Percentiles rank a stretch among this genome's conserved stretches.
These are phyloP conservation scores for Neoscelio sp. DNA, from an alignment of 2,888 invertebrate genomes.

Conservation along the genomic window DNA sequence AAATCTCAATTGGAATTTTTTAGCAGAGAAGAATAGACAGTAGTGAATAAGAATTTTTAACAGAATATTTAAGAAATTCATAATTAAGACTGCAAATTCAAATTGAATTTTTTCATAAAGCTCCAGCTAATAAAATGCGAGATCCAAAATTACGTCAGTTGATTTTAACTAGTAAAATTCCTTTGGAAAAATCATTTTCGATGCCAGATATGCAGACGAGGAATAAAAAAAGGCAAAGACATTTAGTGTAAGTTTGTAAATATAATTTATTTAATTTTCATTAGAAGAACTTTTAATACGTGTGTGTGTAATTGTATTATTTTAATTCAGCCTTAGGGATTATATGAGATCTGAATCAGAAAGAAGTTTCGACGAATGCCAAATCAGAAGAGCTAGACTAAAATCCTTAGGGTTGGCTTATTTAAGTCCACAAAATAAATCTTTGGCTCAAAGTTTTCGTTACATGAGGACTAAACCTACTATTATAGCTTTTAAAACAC, in stretches of 20 bases:
- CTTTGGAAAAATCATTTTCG: constrained; percentile 91
- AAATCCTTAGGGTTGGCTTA: constrained; percentile 87
- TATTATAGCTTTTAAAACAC: constrained; percentile 94
- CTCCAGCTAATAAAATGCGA: constrained; percentile 79
- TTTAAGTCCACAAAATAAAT: constrained; percentile 90
- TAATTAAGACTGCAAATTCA: too few relatives aligned
- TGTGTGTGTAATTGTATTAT: not conserved
- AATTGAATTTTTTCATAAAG: constrained; percentile 24
- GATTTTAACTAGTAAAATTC: constrained; percentile 85
- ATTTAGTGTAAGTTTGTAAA: constrained; percentile 87
- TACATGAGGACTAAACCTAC: constrained; percentile 96
- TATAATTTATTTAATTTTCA: too few relatives aligned
- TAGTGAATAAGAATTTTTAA: too few relatives aligned
- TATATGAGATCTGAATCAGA: constrained; percentile 92
- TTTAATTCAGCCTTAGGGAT: constrained; percentile 86
- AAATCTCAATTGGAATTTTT: too few relatives aligned
- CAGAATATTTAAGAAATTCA: too few relatives aligned
- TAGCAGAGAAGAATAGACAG: too few relatives aligned
- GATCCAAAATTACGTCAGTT: constrained; percentile 84
- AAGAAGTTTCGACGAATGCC: constrained; percentile 88
- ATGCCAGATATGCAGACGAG: constrained; percentile 93
- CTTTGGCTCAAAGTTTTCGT: constrained; percentile 93
- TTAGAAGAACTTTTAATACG: not conserved
- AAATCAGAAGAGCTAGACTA: constrained; percentile 86
- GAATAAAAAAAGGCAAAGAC: constrained; percentile 88